Base-by-base conservation (phyloP, 2,113 vertebrate species). In the Clupea harengus region DNA sequence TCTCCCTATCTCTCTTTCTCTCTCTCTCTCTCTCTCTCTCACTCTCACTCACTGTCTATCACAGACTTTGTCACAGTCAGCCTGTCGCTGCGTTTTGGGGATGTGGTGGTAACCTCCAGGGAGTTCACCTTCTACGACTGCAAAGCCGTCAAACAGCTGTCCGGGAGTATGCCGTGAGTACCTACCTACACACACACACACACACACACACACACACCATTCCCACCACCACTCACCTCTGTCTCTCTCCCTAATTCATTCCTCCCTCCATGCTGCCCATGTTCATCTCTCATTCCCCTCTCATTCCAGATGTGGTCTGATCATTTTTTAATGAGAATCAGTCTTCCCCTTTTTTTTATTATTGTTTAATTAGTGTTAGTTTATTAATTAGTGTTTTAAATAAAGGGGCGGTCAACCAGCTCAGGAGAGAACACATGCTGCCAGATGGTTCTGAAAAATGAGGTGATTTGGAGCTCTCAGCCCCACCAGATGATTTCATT, bases 61-160 rank as follows among this genome's bases (percentile, higher is more conserved):
- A 89, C 94, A 99, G 98, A 99, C 93, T 97, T 95, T 52, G 88
- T 98, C 87, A 95, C 94, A 0, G 94, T 98, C 92, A 93, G 91
- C 57, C 92, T 99, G 83, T 95, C 96, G 87, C 95, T 99, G 60
- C 95, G 95, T 84, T 98, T 98, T 64, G 95, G 95, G 32, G 82
- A 95, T 0, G 93, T 99, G 86, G 90, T 93, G 28, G 95, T 99
- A 78, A 94, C 96, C 67, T 93, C 92, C 45, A 93, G 92, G 4
- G 92, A 96, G 39, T 97, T 99, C 92, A 96, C 94, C 88, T 97
- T 99, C 93, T 99, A 98, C 22, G 98, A 99, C 94, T 99, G 98
- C 86, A 90, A 90, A 39, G 96, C 96, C 0, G 95, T 98, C 81
- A 96, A 97, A 88, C 93, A 96, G 92, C 95, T 97, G 82, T 96